phyloP scores from a whole-genome alignment of 2,113 vertebrate species.

The Sialia sialis region DNA sequence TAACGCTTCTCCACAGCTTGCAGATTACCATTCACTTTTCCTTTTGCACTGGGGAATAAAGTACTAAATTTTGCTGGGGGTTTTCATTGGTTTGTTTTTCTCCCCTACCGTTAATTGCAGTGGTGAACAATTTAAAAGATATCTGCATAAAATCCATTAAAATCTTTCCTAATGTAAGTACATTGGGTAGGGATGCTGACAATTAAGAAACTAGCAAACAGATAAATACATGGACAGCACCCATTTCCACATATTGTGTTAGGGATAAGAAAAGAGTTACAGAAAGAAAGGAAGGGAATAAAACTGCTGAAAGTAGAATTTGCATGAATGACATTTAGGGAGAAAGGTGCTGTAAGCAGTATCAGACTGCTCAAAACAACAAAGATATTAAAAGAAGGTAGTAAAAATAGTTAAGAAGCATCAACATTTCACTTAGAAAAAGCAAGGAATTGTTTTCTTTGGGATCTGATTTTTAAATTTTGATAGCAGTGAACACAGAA shows the following conservation, averaged over 20 bases:
- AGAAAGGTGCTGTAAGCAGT: not conserved
- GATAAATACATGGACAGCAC: not conserved
- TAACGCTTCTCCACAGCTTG: not conserved
- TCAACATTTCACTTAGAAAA: not conserved
- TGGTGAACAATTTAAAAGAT: not conserved
- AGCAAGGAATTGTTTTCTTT: not conserved
- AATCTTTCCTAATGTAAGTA: not conserved
- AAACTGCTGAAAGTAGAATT: not conserved
- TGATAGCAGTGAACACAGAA: not conserved
- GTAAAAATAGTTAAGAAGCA: not conserved
- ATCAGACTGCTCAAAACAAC: not conserved
- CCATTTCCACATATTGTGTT: not conserved
- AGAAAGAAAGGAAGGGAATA: not conserved
- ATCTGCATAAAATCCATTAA: not conserved
- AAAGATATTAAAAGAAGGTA: not conserved
- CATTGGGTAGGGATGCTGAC: not conserved
- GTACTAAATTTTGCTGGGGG: not conserved
- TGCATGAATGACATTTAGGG: not conserved
- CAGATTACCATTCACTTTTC: not conserved
- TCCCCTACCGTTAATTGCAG: rapidly evolving
- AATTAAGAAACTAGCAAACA: not conserved
- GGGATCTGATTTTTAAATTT: not conserved
- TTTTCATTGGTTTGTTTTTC: not conserved
- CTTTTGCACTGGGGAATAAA: not conserved
- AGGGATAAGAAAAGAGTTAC: not conserved